Evolutionary conservation across 1,140 invertebrate genomes (phyloP).

Genomic region (Cephus cinctus): DNA sequence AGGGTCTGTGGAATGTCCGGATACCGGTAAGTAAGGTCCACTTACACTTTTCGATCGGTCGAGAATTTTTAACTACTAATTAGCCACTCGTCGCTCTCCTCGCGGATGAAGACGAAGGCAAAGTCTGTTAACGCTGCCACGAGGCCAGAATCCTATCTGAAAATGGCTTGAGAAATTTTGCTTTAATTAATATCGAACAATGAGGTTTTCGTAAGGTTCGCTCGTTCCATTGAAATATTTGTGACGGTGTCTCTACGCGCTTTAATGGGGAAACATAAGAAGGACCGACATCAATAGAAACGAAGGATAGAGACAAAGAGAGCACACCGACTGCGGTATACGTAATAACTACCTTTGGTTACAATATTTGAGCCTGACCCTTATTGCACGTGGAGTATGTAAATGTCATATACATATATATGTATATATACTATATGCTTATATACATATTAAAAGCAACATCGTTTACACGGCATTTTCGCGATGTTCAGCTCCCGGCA

Average conservation of each 20-base stretch:
- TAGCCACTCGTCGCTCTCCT: conserved; percentile 17
- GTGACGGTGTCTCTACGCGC: conserved; percentile 4
- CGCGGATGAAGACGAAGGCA: not conserved
- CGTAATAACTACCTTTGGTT: too few relatives aligned
- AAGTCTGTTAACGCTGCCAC: conserved; percentile 16
- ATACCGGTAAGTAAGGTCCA: not conserved
- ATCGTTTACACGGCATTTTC: too few relatives aligned
- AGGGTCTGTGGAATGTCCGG: too few relatives aligned
- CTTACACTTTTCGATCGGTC: not conserved
- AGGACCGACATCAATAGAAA: not conserved
- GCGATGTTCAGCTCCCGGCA: too few relatives aligned
- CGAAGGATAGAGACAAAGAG: not conserved
- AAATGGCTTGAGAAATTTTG: conserved; percentile 24
- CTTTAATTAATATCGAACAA: conserved; percentile 35
- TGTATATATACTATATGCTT: too few relatives aligned
- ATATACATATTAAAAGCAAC: too few relatives aligned
- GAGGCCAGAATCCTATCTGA: conserved; percentile 20
- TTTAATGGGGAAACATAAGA: not conserved
- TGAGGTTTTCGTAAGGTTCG: too few relatives aligned
- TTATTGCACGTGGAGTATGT: too few relatives aligned
- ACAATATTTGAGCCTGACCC: too few relatives aligned
- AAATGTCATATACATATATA: too few relatives aligned
- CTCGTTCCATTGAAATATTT: too few relatives aligned
- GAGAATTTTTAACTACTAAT: conserved; percentile 22
- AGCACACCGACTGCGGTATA: too few relatives aligned